Conservation (phyloP, 1,140 invertebrate genomes). For the Nasonia giraulti region DNA sequence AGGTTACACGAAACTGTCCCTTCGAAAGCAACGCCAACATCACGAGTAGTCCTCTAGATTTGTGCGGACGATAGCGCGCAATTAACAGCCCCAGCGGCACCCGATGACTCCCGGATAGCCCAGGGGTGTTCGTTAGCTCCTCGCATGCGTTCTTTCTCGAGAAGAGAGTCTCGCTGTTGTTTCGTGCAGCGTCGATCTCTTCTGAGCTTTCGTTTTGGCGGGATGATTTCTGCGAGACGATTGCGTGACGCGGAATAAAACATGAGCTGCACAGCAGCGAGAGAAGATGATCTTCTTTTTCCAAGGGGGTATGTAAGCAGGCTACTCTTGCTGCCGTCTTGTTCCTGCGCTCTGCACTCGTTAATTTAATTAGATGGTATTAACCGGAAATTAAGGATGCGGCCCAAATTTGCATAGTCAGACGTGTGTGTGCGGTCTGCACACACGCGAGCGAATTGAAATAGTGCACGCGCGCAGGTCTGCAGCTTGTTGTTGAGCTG, state of each 20-base stretch:
- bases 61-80: conserved; percentile 23
- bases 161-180: not conserved
- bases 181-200: not conserved
- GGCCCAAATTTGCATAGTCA: conserved; percentile 39
- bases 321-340: not conserved
- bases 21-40: not conserved
- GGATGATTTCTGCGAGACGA: conserved; percentile 19
- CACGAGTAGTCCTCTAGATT: conserved; percentile 16
- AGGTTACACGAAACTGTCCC: not conserved
- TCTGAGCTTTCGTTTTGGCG: not conserved
- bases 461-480: not conserved
- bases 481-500: no score
- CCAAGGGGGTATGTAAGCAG: not conserved
- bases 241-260: conserved; percentile 50
- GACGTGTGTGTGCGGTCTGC: not conserved
- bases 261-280: not conserved
- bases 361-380: conserved; percentile 49
- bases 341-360: conserved; percentile 2
- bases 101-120: conserved; percentile 39
- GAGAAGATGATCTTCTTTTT: not conserved
- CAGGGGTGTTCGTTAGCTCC: conserved; percentile 16
- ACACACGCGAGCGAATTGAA: not conserved
- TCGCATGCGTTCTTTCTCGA: not conserved
- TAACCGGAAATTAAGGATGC: conserved; percentile 38
- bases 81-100: conserved; percentile 46